Conservation (phyloP, 2,888 invertebrate species). For the Cryptocephalus primarius region DNA sequence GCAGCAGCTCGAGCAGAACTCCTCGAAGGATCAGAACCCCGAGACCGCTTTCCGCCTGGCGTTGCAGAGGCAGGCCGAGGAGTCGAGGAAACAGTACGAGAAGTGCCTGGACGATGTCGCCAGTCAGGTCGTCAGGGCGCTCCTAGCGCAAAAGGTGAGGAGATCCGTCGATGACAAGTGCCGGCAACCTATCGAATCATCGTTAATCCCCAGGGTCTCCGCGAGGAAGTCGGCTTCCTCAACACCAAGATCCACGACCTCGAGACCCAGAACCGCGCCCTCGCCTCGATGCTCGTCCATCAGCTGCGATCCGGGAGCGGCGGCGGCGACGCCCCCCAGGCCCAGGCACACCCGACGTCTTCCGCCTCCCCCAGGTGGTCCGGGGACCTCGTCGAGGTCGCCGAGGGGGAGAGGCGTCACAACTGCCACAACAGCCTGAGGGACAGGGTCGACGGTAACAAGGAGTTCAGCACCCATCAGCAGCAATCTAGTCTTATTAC, state of each 20-base stretch:
- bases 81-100: conserved; percentile 64
- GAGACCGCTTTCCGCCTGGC: conserved; percentile 45
- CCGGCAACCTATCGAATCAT: no score
- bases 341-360: conserved; percentile 5
- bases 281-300: conserved; percentile 58
- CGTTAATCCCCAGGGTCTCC: conserved; percentile 49
- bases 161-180: no score
- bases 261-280: conserved; percentile 65
- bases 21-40: conserved; percentile 38
- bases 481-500: conserved; percentile 19
- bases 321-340: conserved; percentile 16
- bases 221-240: conserved; percentile 65
- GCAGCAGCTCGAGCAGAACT: conserved; percentile 40
- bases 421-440: conserved; percentile 4
- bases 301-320: conserved; percentile 39
- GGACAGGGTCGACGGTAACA: conserved; percentile 2
- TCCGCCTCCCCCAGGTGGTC: conserved; percentile 5
- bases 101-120: conserved; percentile 72
- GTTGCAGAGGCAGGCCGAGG: conserved; percentile 53
- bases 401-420: conserved; percentile 5
- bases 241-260: conserved; percentile 65
- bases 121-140: conserved; percentile 70
- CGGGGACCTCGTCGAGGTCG: not conserved
- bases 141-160: conserved; percentile 73
- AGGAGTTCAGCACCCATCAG: not conserved